Conservation (phyloP, 2,797 vertebrate species). For the Zenarchopterus dispar region DNA sequence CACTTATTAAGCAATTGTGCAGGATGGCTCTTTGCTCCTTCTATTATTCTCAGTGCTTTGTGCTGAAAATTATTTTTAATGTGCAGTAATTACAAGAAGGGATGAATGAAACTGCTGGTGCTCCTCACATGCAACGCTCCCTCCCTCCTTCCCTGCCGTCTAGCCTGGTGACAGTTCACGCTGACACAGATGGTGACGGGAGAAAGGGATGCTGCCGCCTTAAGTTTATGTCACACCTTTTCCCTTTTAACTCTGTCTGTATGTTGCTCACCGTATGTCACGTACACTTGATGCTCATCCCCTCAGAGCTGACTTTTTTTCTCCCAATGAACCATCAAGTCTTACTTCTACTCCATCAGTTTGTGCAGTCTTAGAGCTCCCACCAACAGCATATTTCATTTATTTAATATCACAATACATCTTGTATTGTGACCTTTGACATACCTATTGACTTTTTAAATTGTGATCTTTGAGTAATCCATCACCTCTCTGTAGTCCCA, state of each 20-base stretch:
- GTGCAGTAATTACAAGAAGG: neutral
- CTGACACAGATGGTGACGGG: conserved; percentile 55
- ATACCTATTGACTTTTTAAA: conserved; percentile 55
- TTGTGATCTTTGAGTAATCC: conserved; percentile 49
- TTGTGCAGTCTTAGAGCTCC: conserved; percentile 16
- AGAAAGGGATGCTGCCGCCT: conserved; percentile 24
- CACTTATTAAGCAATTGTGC: neutral
- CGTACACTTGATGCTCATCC: neutral
- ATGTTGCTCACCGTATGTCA: conserved; percentile 27
- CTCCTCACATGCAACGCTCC: conserved; percentile 3
- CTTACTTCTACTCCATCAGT: conserved; percentile 41
- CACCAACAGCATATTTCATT: conserved; percentile 39
- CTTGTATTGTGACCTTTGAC: conserved; percentile 55
- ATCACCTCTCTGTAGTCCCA: conserved; percentile 4
- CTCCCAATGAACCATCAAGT: conserved; percentile 5
- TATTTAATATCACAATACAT: conserved; percentile 28
- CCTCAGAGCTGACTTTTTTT: conserved; percentile 30
- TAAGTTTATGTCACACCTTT: conserved; percentile 25
- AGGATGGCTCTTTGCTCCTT: neutral
- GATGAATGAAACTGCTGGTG: neutral
- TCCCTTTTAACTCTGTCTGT: conserved; percentile 2
- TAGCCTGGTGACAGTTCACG: conserved; percentile 55
- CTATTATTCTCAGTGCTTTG: neutral
- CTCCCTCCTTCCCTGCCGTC: conserved; percentile 46
- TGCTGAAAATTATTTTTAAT: neutral